Percentiles rank a stretch among this genome's conserved stretches.
Conservation (phyloP, 2,888 invertebrate species). For the Leistus spinibarbis region DNA sequence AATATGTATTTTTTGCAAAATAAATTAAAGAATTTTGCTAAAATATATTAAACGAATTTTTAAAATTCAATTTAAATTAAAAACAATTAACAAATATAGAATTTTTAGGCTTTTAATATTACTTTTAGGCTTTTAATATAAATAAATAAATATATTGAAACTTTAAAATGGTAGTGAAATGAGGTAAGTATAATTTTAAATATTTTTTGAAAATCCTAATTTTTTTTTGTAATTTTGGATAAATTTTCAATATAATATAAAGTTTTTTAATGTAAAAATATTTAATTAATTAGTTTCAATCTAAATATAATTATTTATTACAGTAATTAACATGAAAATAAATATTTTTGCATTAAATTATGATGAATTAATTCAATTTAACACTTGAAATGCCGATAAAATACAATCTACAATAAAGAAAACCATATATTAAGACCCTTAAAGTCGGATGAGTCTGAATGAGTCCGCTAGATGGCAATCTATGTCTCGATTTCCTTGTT, state of each 20-base stretch:
- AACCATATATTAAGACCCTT: neutral
- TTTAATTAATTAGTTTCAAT: neutral
- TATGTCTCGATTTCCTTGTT: slow-evolving; percentile 41
- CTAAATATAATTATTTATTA: slow-evolving; percentile 17
- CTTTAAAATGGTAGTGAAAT: slow-evolving; percentile 15
- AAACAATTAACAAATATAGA: no score
- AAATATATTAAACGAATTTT: neutral
- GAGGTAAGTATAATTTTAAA: slow-evolving; percentile 33
- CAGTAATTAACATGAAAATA: neutral
- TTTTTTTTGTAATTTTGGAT: slow-evolving; percentile 9
- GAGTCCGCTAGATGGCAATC: slow-evolving; percentile 34
- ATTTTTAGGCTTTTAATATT: neutral
- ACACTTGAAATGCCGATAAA: neutral
- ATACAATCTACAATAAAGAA: neutral
- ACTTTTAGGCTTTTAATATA: neutral
- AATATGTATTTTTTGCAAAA: neutral
- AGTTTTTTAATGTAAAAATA: neutral
- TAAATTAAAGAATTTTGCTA: neutral
- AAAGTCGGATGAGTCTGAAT: slow-evolving; percentile 21
- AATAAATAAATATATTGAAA: neutral
- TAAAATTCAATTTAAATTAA: no score
- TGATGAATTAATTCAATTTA: neutral
- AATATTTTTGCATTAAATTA: neutral
- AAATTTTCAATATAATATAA: neutral
- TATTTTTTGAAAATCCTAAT: slow-evolving; percentile 12